A percentile compares a stretch with the other conserved stretches of the same genome.
Evolutionary conservation across 2,888 invertebrate genomes (phyloP).

Genomic region (Leptarthrus brevirostris): DNA sequence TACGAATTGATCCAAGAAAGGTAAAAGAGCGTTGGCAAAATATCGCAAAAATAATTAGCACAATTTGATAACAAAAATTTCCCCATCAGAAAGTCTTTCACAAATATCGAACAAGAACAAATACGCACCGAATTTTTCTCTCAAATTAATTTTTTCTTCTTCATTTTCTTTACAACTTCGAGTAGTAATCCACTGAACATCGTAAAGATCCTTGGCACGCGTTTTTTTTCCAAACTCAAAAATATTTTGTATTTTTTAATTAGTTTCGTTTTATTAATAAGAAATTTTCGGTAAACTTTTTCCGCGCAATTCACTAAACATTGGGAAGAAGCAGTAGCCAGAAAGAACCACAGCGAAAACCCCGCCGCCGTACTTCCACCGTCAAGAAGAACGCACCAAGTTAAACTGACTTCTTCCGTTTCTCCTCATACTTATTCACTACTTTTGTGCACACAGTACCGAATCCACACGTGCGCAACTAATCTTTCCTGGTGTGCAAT

Average conservation of each 20-base stretch:
- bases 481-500: too few relatives aligned
- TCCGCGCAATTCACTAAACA: conserved; percentile 29
- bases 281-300: not conserved
- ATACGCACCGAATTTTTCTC: conserved; percentile 33
- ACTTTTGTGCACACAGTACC: conserved; percentile 48
- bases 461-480: not conserved
- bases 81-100: not conserved
- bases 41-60: not conserved
- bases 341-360: not conserved
- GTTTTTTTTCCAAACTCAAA: not conserved
- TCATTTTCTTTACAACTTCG: conserved; percentile 3
- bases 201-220: not conserved
- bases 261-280: too few relatives aligned
- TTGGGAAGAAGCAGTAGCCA: conserved; percentile 22
- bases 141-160: conserved; percentile 2
- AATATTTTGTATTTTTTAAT: too few relatives aligned
- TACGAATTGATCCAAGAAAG: not conserved
- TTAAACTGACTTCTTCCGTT: conserved; percentile 52
- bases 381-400: conserved; percentile 54
- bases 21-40: not conserved
- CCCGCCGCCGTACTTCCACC: conserved; percentile 41
- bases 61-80: not conserved
- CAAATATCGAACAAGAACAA: conserved; percentile 22
- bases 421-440: conserved; percentile 45
- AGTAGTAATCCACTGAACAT: conserved; percentile 20